Evolutionary conservation across 2,113 vertebrate species (phyloP), one percentile per base, ranked within the genome.

Genomic region (Podilymbus podiceps): DNA sequence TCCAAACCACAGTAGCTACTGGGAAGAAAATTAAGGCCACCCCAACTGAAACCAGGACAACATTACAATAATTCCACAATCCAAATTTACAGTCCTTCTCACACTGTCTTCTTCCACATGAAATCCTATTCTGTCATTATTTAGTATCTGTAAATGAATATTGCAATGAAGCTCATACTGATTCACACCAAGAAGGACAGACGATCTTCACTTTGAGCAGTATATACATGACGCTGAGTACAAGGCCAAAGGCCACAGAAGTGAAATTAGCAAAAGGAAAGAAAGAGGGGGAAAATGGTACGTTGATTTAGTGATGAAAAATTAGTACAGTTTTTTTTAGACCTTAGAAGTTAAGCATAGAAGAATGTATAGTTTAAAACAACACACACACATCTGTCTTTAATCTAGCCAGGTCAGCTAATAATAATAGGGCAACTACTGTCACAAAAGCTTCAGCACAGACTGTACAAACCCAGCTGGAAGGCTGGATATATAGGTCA

Each of bases 51-150:
- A 42, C 14, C 42, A 42, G 42, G 42, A 42, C 42, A 42, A 62
- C 6, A 53, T 27, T 52, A 74, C 17, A 77, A 11, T 63, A 89
- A 90, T 35, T 77, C 15, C 79, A 76, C 17, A 81, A 55, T 33
- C 21, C 13, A 28, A 33, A 55, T 60, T 67, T 64, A 78, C 15
- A 67, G 25, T 90, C 19, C 8, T 42, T 42, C 35, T 76, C 62
- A 90, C 1, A 2, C 22, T 46, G 18, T 68, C 18, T 79, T 69
- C 1, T 1, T 77, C 28, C 23, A 59, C 0, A 0, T 4, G 11
- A 59, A 89, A 71, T 33, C n/a, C 23, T 67, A 71, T 42, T 87
- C n/a, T 30, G 42, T 42, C 10, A 33, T 50, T 66, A 62, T 82
- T 72, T 59, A 55, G 15, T 20, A 64, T 50, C 38, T 56, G 40